A percentile compares a stretch with the other conserved stretches of the same genome.
Conservation (phyloP, 2,797 vertebrate species). For the Phataginus tetradactyla region DNA sequence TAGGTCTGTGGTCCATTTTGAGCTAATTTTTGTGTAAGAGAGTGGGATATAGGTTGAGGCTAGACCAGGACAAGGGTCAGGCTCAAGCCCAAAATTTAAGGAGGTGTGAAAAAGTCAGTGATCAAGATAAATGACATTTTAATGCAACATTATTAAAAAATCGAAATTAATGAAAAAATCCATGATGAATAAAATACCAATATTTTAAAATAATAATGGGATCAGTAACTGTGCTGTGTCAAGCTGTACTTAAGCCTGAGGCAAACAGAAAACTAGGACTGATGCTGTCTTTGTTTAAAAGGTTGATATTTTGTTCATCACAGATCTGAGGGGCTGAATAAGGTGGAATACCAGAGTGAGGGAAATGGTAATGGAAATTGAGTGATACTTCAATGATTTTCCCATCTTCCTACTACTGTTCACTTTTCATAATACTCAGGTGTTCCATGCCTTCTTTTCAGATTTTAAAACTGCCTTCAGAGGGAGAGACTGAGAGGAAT, state of each 20-base stretch:
- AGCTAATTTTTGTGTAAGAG: conserved; percentile 17
- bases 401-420: not conserved
- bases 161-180: not conserved
- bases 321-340: too few relatives aligned
- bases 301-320: conserved; percentile 30
- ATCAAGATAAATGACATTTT: conserved; percentile 17
- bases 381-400: not conserved
- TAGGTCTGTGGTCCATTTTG: not conserved
- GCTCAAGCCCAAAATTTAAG: conserved; percentile 6
- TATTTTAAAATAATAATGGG: conserved; percentile 12
- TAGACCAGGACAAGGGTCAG: not conserved
- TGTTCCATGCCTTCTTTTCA: not conserved
- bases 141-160: conserved; percentile 5
- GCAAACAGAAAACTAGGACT: not conserved
- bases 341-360: not conserved
- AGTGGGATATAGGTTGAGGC: not conserved
- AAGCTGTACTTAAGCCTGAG: not conserved
- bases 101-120: not conserved
- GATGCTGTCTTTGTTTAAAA: conserved; percentile 19
- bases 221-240: not conserved
- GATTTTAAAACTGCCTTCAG: not conserved
- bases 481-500: not conserved
- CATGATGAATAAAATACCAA: conserved; percentile 4
- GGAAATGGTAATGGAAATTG: not conserved
- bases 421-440: not conserved